Evolutionary conservation across 2,113 vertebrate genomes (phyloP), one percentile per base, ranked within the genome.

Genomic region (Smithornis capensis): DNA sequence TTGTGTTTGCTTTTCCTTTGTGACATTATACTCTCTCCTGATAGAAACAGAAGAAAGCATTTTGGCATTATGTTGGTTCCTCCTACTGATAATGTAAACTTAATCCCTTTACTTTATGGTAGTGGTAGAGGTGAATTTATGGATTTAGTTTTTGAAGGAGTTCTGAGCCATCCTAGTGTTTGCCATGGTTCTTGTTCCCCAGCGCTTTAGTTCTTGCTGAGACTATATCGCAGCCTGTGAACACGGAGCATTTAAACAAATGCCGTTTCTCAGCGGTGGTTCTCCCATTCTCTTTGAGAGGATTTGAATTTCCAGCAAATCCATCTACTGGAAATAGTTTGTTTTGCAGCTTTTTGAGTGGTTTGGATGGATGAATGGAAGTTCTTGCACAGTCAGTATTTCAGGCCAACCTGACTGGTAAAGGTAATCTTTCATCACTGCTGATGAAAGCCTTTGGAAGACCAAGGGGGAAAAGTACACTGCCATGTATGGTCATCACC

Each of bases 71-170:
- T 35, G 19, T 95, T 89, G 69, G 65, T 97, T 93, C 63, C 53
- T 92, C 62, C 80, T 75, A 18, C 62, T 83, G 45, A 52, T 75
- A 87, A 83, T 87, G 9, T 88, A 83, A 50, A 42, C 57, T 88
- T 90, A 92, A 85, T 90, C 45, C 21, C 78, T 95, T 93, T 63
- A 25, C 63, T 97, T 94, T 95, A 49, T 91, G 63, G 25, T 50
- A 80, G 56, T 23, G 60, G 42, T 62, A 90, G 75, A 95, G 63
- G 52, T 87, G 69, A 93, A 90, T 92, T 89, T 89, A 79, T 79
- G 44, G 83, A 68, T 96, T 92, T 90, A 33, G 83, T 87, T 96
- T 95, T 52, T 95, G 76, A 81, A 96, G 50, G 83, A 83, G 12
- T 81, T 92, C 53, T 88, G 52, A 93, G 71, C 78, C 80, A 44